Conservation (phyloP, 2,888 invertebrate genomes). For the Agrochola lota region DNA sequence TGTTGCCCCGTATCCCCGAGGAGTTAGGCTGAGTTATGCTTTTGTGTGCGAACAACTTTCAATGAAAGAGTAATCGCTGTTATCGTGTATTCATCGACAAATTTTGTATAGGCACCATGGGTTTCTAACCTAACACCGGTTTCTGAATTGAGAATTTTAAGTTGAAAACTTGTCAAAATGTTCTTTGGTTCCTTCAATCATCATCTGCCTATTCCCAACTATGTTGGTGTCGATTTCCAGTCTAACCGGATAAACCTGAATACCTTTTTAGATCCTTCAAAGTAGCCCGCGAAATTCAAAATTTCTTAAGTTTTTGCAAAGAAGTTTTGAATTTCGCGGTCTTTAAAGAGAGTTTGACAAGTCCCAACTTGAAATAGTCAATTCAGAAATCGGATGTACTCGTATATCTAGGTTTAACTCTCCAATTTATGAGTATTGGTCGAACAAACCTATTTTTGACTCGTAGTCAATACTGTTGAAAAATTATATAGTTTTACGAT, state of each 20-base stretch:
- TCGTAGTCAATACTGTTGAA: neutral
- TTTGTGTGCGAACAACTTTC: constrained; percentile 15
- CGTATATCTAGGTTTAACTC: neutral
- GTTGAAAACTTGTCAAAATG: neutral
- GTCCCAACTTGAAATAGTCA: neutral
- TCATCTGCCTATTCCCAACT: neutral
- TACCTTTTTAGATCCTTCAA: neutral
- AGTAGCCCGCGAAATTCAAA: neutral
- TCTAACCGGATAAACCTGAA: neutral
- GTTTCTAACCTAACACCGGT: neutral
- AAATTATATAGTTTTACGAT: neutral
- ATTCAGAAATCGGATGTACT: neutral
- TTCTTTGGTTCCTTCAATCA: neutral
- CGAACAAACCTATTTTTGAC: neutral
- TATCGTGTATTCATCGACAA: neutral
- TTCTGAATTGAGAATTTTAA: no score
- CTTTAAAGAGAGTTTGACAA: neutral
- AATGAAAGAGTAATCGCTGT: constrained; percentile 8
- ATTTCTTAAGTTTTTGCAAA: neutral
- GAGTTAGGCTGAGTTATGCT: constrained; percentile 27
- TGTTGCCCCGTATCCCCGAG: neutral
- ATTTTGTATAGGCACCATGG: neutral
- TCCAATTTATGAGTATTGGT: neutral
- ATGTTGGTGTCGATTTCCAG: neutral
- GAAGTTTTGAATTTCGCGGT: neutral